Evolutionary conservation across 2,113 vertebrate genomes (phyloP).

Genomic region (Nematolebias whitei): DNA sequence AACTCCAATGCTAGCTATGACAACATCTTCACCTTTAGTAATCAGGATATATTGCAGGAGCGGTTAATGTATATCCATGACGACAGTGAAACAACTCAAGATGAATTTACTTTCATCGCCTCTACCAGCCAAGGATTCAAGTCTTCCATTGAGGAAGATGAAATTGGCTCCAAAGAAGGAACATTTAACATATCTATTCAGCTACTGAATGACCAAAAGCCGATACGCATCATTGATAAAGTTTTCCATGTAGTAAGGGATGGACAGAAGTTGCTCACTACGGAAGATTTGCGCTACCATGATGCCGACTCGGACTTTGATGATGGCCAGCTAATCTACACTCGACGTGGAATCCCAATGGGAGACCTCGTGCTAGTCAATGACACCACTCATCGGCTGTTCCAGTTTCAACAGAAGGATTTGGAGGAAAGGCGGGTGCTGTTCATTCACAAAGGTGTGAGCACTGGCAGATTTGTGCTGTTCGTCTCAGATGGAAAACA

Average conservation of each 20-base stretch:
- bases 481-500: slow-evolving; percentile 91
- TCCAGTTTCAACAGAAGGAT: slow-evolving; percentile 87
- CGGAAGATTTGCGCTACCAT: slow-evolving; percentile 85
- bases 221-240: slow-evolving; percentile 83
- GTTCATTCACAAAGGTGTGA: slow-evolving; percentile 84
- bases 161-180: slow-evolving; percentile 76
- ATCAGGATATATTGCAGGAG: slow-evolving; percentile 81
- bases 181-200: slow-evolving; percentile 83
- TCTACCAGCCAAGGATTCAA: slow-evolving; percentile 66
- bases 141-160: slow-evolving; percentile 50
- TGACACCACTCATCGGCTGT: slow-evolving; percentile 83
- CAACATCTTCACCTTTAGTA: slow-evolving; percentile 83
- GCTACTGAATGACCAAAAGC: slow-evolving; percentile 91
- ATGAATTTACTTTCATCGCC: slow-evolving; percentile 83
- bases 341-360: slow-evolving; percentile 85
- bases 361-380: slow-evolving; percentile 86
- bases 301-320: slow-evolving; percentile 89
- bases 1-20: slow-evolving; percentile 76
- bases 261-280: slow-evolving; percentile 84
- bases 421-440: slow-evolving; percentile 83
- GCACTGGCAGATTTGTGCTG: slow-evolving; percentile 85
- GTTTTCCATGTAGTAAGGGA: slow-evolving; percentile 85
- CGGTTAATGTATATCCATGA: slow-evolving; percentile 89
- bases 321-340: slow-evolving; percentile 85
- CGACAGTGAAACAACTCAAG: slow-evolving; percentile 84